Evolutionary conservation across 2,113 vertebrate genomes (phyloP).

Genomic region (Heliornis fulica): DNA sequence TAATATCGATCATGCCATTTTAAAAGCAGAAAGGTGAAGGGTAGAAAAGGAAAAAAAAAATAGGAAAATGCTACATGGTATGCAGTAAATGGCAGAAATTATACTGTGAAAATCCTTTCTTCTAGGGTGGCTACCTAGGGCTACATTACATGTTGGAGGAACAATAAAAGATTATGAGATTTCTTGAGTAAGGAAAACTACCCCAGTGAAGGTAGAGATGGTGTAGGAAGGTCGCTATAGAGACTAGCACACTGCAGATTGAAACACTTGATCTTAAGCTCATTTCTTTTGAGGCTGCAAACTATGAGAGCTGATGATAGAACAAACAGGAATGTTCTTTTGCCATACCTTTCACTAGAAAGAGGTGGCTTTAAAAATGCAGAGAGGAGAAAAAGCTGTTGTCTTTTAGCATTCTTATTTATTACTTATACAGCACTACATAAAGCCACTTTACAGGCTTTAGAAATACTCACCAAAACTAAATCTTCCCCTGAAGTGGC

Average conservation of each 20-base stretch:
- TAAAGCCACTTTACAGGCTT: neutral
- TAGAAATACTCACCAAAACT: neutral
- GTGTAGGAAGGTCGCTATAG: neutral
- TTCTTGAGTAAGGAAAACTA: neutral
- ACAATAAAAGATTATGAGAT: conserved; percentile 15
- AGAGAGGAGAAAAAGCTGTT: neutral
- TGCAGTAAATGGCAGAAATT: neutral
- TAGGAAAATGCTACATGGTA: neutral
- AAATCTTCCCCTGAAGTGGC: neutral
- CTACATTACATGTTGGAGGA: neutral
- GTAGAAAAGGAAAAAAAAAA: neutral
- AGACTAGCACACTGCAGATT: neutral
- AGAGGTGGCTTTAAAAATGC: neutral
- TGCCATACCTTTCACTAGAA: neutral
- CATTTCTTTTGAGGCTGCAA: conserved; percentile 1
- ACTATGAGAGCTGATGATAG: neutral
- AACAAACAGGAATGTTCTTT: neutral
- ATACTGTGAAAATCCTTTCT: neutral
- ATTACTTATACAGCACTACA: neutral
- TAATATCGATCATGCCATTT: conserved; percentile 14
- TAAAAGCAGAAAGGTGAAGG: neutral
- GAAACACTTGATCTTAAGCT: neutral
- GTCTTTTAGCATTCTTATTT: neutral
- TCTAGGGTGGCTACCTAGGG: neutral
- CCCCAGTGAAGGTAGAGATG: neutral